These are phyloP conservation scores for Aurelia aurita DNA, from an alignment of 30 jellyfish, hydroid and myxozoan species.

Conservation along the genomic window DNA sequence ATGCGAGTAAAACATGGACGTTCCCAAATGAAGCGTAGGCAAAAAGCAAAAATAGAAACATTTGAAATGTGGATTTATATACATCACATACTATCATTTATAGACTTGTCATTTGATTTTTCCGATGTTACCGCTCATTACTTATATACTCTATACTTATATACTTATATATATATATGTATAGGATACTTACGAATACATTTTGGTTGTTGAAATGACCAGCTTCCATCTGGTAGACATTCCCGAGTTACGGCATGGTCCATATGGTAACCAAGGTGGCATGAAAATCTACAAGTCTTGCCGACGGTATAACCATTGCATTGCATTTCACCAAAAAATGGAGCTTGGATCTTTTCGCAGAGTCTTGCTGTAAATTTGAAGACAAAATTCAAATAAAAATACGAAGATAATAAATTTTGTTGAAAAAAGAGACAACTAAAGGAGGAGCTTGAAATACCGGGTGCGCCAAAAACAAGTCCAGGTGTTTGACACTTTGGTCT, in stretches of 20 bases:
- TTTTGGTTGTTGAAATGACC: slow-evolving; percentile 71
- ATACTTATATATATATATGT: not conserved
- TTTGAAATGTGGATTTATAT: too few relatives aligned
- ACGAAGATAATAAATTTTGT: not conserved
- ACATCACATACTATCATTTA: too few relatives aligned
- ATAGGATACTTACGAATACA: slow-evolving; percentile 74
- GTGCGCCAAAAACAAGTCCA: too few relatives aligned
- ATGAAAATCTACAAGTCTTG: slow-evolving; percentile 67
- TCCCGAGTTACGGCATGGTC: slow-evolving; percentile 42
- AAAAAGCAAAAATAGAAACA: too few relatives aligned
- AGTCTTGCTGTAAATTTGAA: slow-evolving; percentile 55
- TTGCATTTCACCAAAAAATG: slow-evolving; percentile 67
- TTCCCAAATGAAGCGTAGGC: too few relatives aligned
- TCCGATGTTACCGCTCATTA: too few relatives aligned
- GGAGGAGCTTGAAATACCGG: too few relatives aligned
- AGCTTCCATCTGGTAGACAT: slow-evolving; percentile 76
- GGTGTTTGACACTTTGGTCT: too few relatives aligned
- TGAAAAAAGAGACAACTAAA: too few relatives aligned
- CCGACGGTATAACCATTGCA: slow-evolving; percentile 85
- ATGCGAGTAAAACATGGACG: too few relatives aligned
- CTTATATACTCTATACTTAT: not conserved
- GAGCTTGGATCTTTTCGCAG: slow-evolving; percentile 65
- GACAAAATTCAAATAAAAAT: not conserved
- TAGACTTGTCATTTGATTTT: too few relatives aligned
- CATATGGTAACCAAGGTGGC: slow-evolving; percentile 72